A percentile compares a stretch with the other conserved stretches of the same genome.
Evolutionary conservation across 2,797 vertebrate species (phyloP).

Genomic region (Schizopygopsis malacanthus): DNA sequence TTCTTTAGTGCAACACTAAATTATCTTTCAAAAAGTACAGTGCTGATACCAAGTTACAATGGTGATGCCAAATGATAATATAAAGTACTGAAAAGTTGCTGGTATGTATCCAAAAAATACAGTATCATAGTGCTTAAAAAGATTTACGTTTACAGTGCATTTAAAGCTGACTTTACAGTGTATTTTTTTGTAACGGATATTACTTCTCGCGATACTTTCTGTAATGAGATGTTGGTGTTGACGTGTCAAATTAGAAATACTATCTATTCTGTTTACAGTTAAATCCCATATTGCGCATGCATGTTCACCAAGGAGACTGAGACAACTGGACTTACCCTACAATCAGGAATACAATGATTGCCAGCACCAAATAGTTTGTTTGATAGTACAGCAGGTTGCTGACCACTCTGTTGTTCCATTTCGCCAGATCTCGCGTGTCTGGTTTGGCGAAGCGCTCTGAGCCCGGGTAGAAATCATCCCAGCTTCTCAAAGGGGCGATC

Average conservation of each 20-base stretch:
- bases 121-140: background rate
- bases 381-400: constrained; percentile 97
- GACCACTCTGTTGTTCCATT: constrained; percentile 93
- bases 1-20: background rate
- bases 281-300: background rate
- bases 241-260: background rate
- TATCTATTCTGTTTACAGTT: background rate
- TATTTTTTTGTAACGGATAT: background rate
- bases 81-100: background rate
- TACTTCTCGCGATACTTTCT: constrained; percentile 21
- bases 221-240: background rate
- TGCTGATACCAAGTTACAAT: background rate
- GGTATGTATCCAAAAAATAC: background rate
- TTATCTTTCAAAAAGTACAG: background rate
- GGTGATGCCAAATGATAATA: background rate
- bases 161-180: background rate
- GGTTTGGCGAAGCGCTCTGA: constrained; percentile 87
- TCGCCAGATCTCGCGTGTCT: constrained; percentile 83
- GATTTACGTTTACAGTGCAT: background rate
- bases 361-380: constrained; percentile 89
- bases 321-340: constrained; percentile 84
- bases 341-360: constrained; percentile 81
- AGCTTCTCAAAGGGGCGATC: constrained; percentile 83
- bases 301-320: background rate
- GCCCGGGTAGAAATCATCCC: constrained; percentile 91